Evolutionary conservation across 2,797 vertebrate species (phyloP), one percentile per base, ranked within the genome.

Genomic region (Garrulus glandarius): DNA sequence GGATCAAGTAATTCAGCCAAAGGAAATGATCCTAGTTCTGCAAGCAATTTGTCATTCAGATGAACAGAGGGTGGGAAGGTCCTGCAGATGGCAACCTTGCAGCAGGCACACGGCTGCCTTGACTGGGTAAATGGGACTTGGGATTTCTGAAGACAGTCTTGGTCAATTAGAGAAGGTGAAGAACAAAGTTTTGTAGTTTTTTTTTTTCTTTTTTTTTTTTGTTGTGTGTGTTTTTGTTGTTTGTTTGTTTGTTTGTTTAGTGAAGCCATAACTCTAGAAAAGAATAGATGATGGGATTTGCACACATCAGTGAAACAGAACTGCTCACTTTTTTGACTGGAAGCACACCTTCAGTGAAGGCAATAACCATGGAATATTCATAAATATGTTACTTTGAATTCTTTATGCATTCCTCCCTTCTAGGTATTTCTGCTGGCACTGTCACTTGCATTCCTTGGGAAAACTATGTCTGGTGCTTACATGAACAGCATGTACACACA

Each of bases 401-500:
- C 50, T 76, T 82, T 27, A 49, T 49, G 6, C 22, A 16, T 86
- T 91, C 16, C 90, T 95, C 61, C 60, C 53, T 92, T 92, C 37
- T 44, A 99, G 99, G 91, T 99, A 81, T 99, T 99, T 95, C 98
- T 99, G 32, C 69, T 98, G 94, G 98, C 98, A 4, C 96, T 99
- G 69, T 98, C 98, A 47, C 98, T 99, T 93, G 98, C 98, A 60
- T 98, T 97, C 96, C 95, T 99, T 94, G 98, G 98, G 89, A 99
- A 99, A 96, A 98, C 98, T 0, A 97, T 99, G 75, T 98, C 98
- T 53, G 99, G 98, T 75, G 98, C 98, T 80, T 99, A 99, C 87
- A 98, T 99, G 98, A 99, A 99, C 97, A 99, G 98, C 94, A 97
- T 98, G 97, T 98, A 99, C 85, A 99, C 99, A 32, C 99, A 99